Base-by-base conservation (phyloP, 2,888 invertebrate species). In the Neuroscelio doddi region DNA sequence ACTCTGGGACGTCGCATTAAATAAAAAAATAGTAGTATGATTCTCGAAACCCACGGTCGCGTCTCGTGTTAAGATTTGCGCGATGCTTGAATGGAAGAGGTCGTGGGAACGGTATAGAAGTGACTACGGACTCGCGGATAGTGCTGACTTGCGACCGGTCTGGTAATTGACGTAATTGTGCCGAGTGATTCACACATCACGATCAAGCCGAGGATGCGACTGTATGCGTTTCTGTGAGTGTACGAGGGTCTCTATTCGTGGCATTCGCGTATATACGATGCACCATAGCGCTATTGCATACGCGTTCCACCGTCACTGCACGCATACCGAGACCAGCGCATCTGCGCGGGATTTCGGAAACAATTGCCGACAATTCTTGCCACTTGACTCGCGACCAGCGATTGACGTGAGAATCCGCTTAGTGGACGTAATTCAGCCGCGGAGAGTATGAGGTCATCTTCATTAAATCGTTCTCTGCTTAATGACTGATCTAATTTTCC, bases 301-400 rank as follows among this genome's bases (percentile, higher is more conserved):
- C 41, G 42, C 16, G 21, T 15, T 12, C 21, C 4, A 14, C 12
- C 30, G 14, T 9, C 10, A n/a, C 14, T 53, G 61, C 65, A 67
- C 66, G 66, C 64, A 70, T 71, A 72, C 72, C 64, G 65, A 63
- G 42, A 15, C 17, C 52, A 51, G 36, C 64, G 61, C 58, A 65
- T 65, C 64, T 67, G 65, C 65, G 65, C 69, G 82, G 84, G 84
- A 84, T 84, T 84, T 84, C 84, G 84, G 83, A 84, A 84, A 84
- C 83, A 84, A 84, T 84, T 84, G 84, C 81, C 82, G 82, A 79
- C 83, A 84, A 84, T 84, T 84, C 84, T 75, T 80, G 82, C 83
- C 84, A 84, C 83, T 84, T 84, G 81, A 80, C 82, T 81, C 80
- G 80, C 80, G 81, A 73, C 74, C 78, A 79, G 75, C 81, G 81